Percentiles rank a stretch among this genome's conserved stretches.
These are phyloP conservation scores for Merops nubicus DNA, from an alignment of 2,113 vertebrate species.

Conservation along the genomic window DNA sequence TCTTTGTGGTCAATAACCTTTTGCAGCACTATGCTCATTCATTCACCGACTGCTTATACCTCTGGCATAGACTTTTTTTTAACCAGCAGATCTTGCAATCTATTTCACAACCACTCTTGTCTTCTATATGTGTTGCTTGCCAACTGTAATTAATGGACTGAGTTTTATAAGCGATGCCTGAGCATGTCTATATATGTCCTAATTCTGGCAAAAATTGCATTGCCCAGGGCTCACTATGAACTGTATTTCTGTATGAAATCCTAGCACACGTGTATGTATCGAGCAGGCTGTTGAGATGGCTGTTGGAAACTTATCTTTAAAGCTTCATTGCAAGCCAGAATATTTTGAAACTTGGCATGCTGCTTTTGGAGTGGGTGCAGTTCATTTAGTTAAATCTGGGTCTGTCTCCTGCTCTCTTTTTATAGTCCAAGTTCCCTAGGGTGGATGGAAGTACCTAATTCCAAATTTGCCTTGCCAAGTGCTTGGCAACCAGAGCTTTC, in stretches of 20 bases:
- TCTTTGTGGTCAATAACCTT: not conserved
- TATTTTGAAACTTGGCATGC: constrained; percentile 32
- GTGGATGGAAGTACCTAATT: constrained; percentile 32
- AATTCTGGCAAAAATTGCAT: not conserved
- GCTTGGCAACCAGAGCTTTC: not conserved
- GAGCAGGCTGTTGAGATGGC: not conserved
- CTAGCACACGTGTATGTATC: accelerated
- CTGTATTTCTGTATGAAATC: not conserved
- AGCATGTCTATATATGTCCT: not conserved
- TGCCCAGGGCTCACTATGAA: not conserved
- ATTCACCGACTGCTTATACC: not conserved
- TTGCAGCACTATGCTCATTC: not conserved
- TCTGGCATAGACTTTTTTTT: not conserved
- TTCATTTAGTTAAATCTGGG: not conserved
- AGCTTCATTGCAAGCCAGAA: not conserved
- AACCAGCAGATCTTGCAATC: not conserved
- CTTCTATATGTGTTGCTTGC: not conserved
- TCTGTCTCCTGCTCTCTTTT: constrained; percentile 6
- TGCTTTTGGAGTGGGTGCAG: constrained; percentile 35
- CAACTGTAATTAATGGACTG: not conserved
- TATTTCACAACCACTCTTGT: not conserved
- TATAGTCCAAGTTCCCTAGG: not conserved
- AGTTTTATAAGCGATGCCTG: not conserved
- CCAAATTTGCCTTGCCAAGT: constrained; percentile 21
- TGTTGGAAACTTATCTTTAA: constrained; percentile 24